Evolutionary conservation across 1,140 invertebrate genomes (phyloP).

Genomic region (Drosophila parvula): DNA sequence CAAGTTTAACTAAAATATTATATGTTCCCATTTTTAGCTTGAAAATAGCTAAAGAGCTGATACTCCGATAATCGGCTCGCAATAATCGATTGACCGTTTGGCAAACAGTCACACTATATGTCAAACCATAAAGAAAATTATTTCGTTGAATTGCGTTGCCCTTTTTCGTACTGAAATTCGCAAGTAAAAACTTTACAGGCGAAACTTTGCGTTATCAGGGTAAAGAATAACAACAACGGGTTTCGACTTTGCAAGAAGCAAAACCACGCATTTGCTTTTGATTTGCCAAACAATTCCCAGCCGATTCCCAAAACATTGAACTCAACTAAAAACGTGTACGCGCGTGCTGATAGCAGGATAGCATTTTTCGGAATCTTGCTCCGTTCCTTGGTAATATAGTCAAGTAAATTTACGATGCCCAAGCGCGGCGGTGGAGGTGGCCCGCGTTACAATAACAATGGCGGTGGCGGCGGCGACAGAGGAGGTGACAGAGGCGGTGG

Average conservation of each 20-base stretch:
- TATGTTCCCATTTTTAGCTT: neutral
- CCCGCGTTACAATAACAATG: constrained; percentile 64
- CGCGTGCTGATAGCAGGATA: neutral
- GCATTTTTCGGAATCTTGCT: neutral
- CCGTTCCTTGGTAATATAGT: neutral
- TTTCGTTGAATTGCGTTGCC: constrained; percentile 62
- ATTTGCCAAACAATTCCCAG: no score
- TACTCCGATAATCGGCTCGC: neutral
- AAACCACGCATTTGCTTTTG: neutral
- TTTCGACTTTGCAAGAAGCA: neutral
- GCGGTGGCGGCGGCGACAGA: constrained; percentile 43
- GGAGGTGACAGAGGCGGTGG: constrained; percentile 19
- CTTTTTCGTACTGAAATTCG: constrained; percentile 13
- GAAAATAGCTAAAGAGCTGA: neutral
- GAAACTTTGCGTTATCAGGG: neutral
- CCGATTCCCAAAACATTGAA: neutral
- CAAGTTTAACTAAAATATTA: neutral
- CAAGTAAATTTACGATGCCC: constrained; percentile 53
- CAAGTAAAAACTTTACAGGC: neutral
- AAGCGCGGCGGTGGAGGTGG: constrained; percentile 43
- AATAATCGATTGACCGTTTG: neutral
- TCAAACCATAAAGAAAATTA: constrained; percentile 14
- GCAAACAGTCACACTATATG: neutral
- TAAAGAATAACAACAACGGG: no score
- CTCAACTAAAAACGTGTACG: constrained; percentile 29